Conservation (phyloP, 2,113 vertebrate genomes). For the Collichthys lucidus region DNA sequence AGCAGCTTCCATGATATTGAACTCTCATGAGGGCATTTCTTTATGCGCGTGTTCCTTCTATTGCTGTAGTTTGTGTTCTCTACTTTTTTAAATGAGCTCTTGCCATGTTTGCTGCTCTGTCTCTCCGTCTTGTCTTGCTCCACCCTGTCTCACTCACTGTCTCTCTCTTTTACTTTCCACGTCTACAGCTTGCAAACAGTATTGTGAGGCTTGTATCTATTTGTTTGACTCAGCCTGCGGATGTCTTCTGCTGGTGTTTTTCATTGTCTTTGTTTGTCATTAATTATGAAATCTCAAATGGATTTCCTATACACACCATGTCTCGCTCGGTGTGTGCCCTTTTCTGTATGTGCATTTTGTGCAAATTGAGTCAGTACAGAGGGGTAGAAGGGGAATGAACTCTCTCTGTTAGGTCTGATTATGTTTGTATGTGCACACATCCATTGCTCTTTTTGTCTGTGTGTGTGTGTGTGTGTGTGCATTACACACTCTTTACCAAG, state of each 20-base stretch:
- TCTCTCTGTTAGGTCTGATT: background rate
- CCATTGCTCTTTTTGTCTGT: background rate
- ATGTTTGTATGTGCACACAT: background rate
- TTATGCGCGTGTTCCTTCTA: background rate
- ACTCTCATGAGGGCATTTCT: background rate
- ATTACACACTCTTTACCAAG: conserved; percentile 16
- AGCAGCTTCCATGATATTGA: background rate
- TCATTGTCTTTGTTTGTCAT: conserved; percentile 50
- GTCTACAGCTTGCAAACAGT: conserved; percentile 14
- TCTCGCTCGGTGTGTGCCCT: conserved; percentile 12
- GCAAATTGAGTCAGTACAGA: conserved; percentile 38
- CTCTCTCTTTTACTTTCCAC: conserved; percentile 9
- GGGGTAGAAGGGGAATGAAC: background rate
- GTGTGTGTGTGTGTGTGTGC: conserved; percentile 5
- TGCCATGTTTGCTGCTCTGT: background rate
- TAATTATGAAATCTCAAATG: conserved; percentile 57
- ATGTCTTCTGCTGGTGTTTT: conserved; percentile 37
- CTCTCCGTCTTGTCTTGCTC: background rate
- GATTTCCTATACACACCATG: conserved; percentile 42
- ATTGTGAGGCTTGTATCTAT: conserved; percentile 21
- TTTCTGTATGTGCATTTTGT: conserved; percentile 33
- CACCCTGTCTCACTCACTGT: background rate
- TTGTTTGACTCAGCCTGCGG: conserved; percentile 14
- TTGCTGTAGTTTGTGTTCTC: background rate
- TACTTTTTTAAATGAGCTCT: background rate